A percentile compares a stretch with the other conserved stretches of the same genome.
Conservation (phyloP, 2,888 invertebrate species). For the Tolmerus cingulatus region DNA sequence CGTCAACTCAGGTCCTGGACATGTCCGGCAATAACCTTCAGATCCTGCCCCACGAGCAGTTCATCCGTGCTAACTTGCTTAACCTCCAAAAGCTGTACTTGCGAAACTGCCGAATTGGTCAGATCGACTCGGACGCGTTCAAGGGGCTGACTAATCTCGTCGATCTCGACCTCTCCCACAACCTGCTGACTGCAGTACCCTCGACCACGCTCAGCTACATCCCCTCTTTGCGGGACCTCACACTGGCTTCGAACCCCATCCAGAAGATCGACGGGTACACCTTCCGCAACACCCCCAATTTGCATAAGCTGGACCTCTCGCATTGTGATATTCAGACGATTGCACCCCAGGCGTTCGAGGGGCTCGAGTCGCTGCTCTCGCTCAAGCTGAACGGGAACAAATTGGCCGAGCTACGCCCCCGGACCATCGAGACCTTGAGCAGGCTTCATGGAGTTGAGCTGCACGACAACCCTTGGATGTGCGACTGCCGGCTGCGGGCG, state of each 20-base stretch:
- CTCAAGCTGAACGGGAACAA: slow-evolving; percentile 84
- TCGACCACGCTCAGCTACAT: slow-evolving; percentile 80
- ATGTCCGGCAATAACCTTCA: slow-evolving; percentile 88
- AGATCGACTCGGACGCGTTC: slow-evolving; percentile 85
- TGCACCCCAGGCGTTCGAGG: slow-evolving; percentile 79
- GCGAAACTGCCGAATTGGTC: slow-evolving; percentile 82
- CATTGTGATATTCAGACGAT: slow-evolving; percentile 82
- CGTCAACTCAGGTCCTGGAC: slow-evolving; percentile 90
- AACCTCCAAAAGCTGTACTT: slow-evolving; percentile 89
- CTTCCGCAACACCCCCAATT: slow-evolving; percentile 76
- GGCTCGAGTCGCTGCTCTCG: slow-evolving; percentile 77
- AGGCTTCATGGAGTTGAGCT: slow-evolving; percentile 82
- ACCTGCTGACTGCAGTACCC: slow-evolving; percentile 82
- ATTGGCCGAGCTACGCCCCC: slow-evolving; percentile 75
- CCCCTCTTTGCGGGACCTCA: slow-evolving; percentile 82
- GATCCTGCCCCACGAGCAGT: slow-evolving; percentile 82
- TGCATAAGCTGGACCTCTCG: slow-evolving; percentile 85
- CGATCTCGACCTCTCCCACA: slow-evolving; percentile 87
- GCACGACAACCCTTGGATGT: slow-evolving; percentile 89
- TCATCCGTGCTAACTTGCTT: slow-evolving; percentile 79
- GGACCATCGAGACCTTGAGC: slow-evolving; percentile 76
- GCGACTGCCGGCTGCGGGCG: slow-evolving; percentile 83
- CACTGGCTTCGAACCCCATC: slow-evolving; percentile 82
- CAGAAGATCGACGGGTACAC: slow-evolving; percentile 79
- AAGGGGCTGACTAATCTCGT: slow-evolving; percentile 87